phyloP scores from a whole-genome alignment of 2,888 invertebrate species.

The Melanchra persicariae region DNA sequence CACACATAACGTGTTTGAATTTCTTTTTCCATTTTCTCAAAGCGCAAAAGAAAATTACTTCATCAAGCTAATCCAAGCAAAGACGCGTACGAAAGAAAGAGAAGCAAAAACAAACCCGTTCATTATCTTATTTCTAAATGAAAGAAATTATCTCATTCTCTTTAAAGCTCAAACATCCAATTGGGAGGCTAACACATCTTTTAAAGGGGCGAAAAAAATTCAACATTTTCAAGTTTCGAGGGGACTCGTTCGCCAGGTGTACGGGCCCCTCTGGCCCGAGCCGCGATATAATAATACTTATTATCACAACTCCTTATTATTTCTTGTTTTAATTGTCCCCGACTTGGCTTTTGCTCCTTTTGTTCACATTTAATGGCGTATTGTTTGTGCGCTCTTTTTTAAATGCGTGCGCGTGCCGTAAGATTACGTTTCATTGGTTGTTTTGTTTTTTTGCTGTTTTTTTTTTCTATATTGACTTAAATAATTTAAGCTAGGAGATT shows the following conservation, averaged over 20 bases:
- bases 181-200: conserved; percentile 65
- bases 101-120: conserved; percentile 5
- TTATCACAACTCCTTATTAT: conserved; percentile 90
- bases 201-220: conserved; percentile 61
- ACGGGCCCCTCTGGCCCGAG: conserved; percentile 73
- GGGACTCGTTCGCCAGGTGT: conserved; percentile 83
- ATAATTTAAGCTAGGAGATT: conserved; percentile 2
- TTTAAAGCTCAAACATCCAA: conserved; percentile 56
- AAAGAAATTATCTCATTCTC: conserved; percentile 58
- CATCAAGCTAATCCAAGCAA: conserved; percentile 1
- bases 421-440: conserved; percentile 76
- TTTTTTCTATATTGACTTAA: conserved; percentile 31
- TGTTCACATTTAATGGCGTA: conserved; percentile 89
- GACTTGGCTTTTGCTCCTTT: conserved; percentile 90
- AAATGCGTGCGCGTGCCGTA: conserved; percentile 87
- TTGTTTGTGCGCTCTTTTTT: conserved; percentile 85
- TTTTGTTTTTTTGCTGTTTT: conserved; percentile 36
- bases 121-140: conserved; percentile 43
- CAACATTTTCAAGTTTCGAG: conserved; percentile 64
- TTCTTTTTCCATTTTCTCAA: not conserved
- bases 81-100: not conserved
- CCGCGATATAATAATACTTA: conserved; percentile 87
- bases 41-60: not conserved
- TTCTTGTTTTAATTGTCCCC: conserved; percentile 90
- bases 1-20: not conserved